phyloP scores from a whole-genome alignment of 2,113 vertebrate species.

The Glaucidium brasilianum region DNA sequence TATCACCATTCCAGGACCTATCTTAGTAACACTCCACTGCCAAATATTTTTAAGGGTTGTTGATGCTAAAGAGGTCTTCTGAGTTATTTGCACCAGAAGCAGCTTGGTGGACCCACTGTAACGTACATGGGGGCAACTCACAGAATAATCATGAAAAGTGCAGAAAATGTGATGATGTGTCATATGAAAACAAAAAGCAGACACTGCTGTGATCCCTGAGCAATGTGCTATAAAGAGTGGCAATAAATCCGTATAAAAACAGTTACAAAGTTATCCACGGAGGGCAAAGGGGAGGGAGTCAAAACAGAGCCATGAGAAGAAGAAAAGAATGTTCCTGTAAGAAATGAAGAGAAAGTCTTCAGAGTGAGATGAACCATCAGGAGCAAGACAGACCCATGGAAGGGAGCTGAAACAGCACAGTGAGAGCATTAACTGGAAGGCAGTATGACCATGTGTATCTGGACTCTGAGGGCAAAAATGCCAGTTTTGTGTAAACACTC shows the following conservation, averaged over 20 bases:
- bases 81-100: neutral
- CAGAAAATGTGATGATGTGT: neutral
- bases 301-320: neutral
- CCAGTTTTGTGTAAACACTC: neutral
- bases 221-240: neutral
- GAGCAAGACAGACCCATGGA: neutral
- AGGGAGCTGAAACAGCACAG: neutral
- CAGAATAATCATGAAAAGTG: neutral
- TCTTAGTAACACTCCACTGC: neutral
- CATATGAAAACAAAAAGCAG: neutral
- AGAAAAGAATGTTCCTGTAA: neutral
- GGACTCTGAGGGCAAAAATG: neutral
- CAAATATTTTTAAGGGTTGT: neutral
- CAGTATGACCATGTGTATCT: neutral
- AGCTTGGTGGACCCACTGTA: neutral
- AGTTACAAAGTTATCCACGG: neutral
- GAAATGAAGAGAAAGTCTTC: neutral
- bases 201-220: neutral
- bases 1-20: neutral
- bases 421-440: accelerated
- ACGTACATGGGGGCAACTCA: neutral
- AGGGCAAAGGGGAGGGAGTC: neutral
- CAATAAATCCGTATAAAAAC: neutral
- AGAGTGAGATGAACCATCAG: neutral
- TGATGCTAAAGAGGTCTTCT: neutral